phyloP scores from a whole-genome alignment of 2,113 vertebrate species.

The Hyperoodon ampullatus region DNA sequence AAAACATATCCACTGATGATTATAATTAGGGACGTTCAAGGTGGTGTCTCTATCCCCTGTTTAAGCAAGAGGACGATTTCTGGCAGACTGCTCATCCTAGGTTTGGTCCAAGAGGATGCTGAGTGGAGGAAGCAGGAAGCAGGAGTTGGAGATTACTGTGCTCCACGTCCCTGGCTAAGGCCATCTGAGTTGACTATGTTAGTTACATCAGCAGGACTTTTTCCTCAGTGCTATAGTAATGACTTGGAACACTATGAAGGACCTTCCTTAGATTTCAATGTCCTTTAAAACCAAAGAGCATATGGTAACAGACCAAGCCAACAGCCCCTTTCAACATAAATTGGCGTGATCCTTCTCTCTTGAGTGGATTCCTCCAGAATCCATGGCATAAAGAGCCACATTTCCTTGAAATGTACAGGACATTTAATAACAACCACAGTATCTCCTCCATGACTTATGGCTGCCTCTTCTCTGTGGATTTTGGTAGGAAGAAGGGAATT shows the following conservation, averaged over 20 bases:
- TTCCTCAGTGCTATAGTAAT: background rate
- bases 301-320: constrained; percentile 64
- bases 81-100: background rate
- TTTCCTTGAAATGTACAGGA: constrained; percentile 62
- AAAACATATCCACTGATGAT: constrained; percentile 37
- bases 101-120: background rate
- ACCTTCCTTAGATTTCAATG: constrained; percentile 37
- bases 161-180: background rate
- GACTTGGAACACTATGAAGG: background rate
- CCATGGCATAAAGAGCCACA: constrained; percentile 63
- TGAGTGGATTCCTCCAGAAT: constrained; percentile 70
- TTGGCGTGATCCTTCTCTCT: constrained; percentile 3
- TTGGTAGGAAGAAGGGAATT: constrained; percentile 68
- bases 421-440: constrained; percentile 46
- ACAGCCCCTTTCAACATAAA: constrained; percentile 67
- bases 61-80: background rate
- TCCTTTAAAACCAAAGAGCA: constrained; percentile 68
- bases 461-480: constrained; percentile 31
- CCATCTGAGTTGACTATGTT: background rate
- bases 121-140: background rate
- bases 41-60: background rate
- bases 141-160: background rate
- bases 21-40: background rate
- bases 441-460: constrained; percentile 69
- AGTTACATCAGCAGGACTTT: background rate